phyloP scores from a whole-genome alignment of 2,797 vertebrate genomes.

The Morelia viridis region DNA sequence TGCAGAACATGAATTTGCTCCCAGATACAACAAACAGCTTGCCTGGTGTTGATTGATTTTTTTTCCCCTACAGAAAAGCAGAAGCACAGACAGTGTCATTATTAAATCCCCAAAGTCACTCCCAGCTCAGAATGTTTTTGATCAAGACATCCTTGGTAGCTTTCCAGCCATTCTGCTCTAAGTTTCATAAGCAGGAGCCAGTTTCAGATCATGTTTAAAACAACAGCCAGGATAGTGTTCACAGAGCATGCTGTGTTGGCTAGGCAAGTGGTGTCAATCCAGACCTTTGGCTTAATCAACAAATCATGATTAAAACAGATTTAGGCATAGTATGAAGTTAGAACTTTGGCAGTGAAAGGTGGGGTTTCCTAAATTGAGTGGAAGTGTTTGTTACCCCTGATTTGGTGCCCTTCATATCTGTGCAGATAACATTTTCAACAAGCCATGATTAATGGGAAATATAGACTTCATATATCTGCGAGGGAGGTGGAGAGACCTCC shows the following conservation, averaged over 20 bases:
- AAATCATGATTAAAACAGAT: not conserved
- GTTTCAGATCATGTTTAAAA: not conserved
- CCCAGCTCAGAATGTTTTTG: conserved; percentile 37
- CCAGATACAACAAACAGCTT: not conserved
- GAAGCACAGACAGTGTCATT: conserved; percentile 35
- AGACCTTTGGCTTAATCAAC: not conserved
- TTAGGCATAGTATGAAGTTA: not conserved
- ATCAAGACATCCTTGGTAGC: conserved; percentile 14
- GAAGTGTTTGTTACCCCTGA: not conserved
- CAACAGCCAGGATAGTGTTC: not conserved
- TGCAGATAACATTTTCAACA: no score
- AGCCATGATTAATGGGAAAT: no score
- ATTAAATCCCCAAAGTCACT: conserved; percentile 30
- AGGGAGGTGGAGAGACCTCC: no score
- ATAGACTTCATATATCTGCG: no score
- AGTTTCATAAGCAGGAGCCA: not conserved
- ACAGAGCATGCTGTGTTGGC: not conserved
- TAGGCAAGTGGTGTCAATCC: not conserved
- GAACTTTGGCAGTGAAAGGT: no score
- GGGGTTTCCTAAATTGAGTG: not conserved
- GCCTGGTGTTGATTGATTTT: conserved; percentile 19
- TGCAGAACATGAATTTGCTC: conserved; percentile 21
- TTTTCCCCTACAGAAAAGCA: not conserved
- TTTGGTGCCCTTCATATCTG: not conserved
- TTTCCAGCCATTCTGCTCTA: not conserved